Percentiles rank a stretch among this genome's conserved stretches.
phyloP scores from a whole-genome alignment of 1,140 invertebrate genomes.

The Drosophila burlai region DNA sequence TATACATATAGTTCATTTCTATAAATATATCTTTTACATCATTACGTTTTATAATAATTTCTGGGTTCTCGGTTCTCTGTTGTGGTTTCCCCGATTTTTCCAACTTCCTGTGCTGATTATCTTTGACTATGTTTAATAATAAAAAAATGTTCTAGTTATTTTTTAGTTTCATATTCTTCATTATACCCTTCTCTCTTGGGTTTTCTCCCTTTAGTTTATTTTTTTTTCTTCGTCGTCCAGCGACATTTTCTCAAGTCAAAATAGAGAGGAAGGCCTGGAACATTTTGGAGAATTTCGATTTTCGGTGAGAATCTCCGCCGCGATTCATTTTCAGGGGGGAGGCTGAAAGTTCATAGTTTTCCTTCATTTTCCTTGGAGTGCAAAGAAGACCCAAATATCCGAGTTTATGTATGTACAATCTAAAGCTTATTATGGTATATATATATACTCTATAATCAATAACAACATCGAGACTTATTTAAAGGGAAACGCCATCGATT shows the following conservation, averaged over 20 bases:
- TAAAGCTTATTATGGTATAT: conserved; percentile 42
- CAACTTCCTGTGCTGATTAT: conserved; percentile 55
- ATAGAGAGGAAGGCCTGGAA: conserved; percentile 24
- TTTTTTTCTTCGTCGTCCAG: conserved; percentile 68
- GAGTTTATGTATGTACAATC: conserved; percentile 67
- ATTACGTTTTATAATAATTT: conserved; percentile 5
- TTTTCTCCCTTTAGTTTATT: conserved; percentile 3
- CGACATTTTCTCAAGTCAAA: conserved; percentile 71
- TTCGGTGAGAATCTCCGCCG: neutral
- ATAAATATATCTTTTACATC: conserved; percentile 56
- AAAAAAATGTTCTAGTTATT: conserved; percentile 43
- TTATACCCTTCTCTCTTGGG: conserved; percentile 6
- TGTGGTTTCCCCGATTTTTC: neutral
- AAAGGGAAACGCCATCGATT: conserved; percentile 28
- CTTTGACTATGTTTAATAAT: conserved; percentile 53
- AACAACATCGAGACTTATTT: conserved; percentile 56
- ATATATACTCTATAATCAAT: conserved; percentile 34
- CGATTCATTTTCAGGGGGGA: neutral
- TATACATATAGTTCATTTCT: conserved; percentile 58
- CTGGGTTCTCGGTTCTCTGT: neutral
- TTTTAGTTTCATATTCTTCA: neutral
- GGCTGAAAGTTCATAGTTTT: neutral
- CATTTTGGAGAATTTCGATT: conserved; percentile 7
- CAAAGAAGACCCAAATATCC: conserved; percentile 31
- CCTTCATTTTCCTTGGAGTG: conserved; percentile 22